Base-by-base conservation (phyloP, 2,113 vertebrate genomes). In the Procavia capensis region DNA sequence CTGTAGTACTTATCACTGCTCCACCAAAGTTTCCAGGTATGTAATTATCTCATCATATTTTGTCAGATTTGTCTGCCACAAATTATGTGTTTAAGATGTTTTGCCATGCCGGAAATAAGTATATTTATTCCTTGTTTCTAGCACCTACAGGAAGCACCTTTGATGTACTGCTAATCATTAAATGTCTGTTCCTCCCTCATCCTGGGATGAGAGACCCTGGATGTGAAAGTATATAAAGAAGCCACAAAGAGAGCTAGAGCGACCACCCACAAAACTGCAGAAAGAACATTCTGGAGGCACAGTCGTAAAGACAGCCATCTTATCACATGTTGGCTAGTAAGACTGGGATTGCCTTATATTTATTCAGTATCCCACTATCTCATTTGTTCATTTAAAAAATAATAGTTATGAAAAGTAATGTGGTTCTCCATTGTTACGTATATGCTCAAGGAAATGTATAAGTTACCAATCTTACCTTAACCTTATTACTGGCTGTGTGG, bases 41-140 rank as follows among this genome's bases (percentile, higher is more conserved):
- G 39, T 41, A 84, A 93, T 76, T 70, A 93, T 59, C 13, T 81
- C 43, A 70, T 43, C 9, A 80, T 72, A 13, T 57, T 96, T 82
- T 50, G 9, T 70, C 75, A 89, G 63, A 86, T 19, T 64, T 88
- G 14, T 59, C 90, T 86, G 54, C 45, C 54, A 59, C 50, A 24
- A 43, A 72, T 84, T 61, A 88, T 41, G 19, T 47, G 25, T 79
- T 22, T 78, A 61, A 76, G 43, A 70, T 6, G 8, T 70, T 70
- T 70, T 6, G 66, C 5, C 6, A 20, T 70, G 8, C n/a, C 36
- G 11, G 66, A 36, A 19, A 10, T 68, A n/a, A 68, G 34, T 17
- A 34, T 4, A 68, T 68, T n/a, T 13, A 68, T 85, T 85, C 94
- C 79, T 63, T 88, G 20, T 79, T 59, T 88, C 41, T 45, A 13